Evolutionary conservation across 1,140 invertebrate genomes (phyloP).

Genomic region (Eubasilissa regina): DNA sequence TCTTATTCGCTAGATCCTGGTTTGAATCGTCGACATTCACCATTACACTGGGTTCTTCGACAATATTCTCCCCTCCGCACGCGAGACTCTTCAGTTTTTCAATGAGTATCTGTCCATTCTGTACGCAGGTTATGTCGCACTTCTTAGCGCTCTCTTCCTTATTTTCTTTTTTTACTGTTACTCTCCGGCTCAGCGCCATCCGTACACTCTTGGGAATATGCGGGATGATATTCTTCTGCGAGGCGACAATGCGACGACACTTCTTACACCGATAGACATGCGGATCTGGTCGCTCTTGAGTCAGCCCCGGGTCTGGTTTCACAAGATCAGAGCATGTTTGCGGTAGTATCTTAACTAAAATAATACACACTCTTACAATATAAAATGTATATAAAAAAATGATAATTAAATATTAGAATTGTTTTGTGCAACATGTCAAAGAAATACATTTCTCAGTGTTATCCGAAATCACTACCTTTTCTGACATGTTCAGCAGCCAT

Average conservation of each 20-base stretch:
- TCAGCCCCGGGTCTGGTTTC: constrained; percentile 85
- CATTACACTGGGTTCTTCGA: neutral
- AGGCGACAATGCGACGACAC: constrained; percentile 85
- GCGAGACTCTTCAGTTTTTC: constrained; percentile 66
- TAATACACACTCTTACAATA: too few species aligned
- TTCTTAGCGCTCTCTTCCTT: constrained; percentile 44
- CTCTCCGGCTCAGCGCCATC: constrained; percentile 64
- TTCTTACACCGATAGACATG: constrained; percentile 86
- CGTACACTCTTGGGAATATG: constrained; percentile 75
- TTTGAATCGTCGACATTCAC: neutral
- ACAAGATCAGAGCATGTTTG: constrained; percentile 83
- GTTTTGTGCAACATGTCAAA: too few species aligned
- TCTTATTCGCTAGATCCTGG: constrained; percentile 34
- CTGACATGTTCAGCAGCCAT: constrained; percentile 86
- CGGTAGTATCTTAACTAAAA: constrained; percentile 84
- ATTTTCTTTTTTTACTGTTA: constrained; percentile 44
- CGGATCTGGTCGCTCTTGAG: constrained; percentile 83
- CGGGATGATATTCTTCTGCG: constrained; percentile 82
- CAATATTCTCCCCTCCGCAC: constrained; percentile 33
- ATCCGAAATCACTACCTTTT: constrained; percentile 71
- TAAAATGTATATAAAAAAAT: too few species aligned
- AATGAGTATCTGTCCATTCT: constrained; percentile 68
- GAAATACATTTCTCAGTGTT: constrained; percentile 8
- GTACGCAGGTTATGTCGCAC: constrained; percentile 62
- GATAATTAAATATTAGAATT: too few species aligned